A percentile compares a stretch with the other conserved stretches of the same genome.
Evolutionary conservation across 2,113 vertebrate species (phyloP).

Genomic region (pig (Sus scrofa)): T2T-Sscrofa CM000819.6:119704001-119704500

Average conservation of each 20-base stretch:
- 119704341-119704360: background rate
- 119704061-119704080: background rate
- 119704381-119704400: too few relatives aligned
- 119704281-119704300: constrained; percentile 8
- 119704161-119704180: background rate
- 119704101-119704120: constrained; percentile 10
- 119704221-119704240: background rate
- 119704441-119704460: too few relatives aligned
- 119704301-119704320: background rate
- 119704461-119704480: too few relatives aligned
- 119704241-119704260: constrained; percentile 42
- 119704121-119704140: background rate
- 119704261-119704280: background rate
- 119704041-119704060: background rate
- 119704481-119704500: too few relatives aligned
- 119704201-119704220: constrained; percentile 6
- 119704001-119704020: background rate
- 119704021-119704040: background rate
- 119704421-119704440: too few relatives aligned
- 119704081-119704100: background rate
- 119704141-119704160: background rate
- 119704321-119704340: background rate
- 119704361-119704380: too few relatives aligned
- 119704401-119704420: too few relatives aligned
- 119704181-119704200: background rate